Conservation (phyloP, 2,888 invertebrate genomes). For the Tipula confusa region DNA sequence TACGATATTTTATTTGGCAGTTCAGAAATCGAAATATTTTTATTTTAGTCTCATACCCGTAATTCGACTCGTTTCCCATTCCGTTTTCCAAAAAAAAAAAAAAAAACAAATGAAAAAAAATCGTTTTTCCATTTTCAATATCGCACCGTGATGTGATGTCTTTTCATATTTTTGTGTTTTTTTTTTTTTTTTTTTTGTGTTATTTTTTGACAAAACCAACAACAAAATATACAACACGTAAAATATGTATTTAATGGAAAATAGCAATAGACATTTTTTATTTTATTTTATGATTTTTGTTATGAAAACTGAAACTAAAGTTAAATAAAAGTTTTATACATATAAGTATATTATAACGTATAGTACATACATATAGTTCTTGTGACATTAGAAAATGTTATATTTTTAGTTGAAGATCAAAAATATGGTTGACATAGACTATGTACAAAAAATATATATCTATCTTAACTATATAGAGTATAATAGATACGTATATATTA, state of each 20-base stretch:
- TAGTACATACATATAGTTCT: neutral
- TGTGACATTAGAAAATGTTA: neutral
- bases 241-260: slow-evolving; percentile 35
- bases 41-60: slow-evolving; percentile 9
- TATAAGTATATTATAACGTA: too few species aligned
- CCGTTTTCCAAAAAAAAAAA: neutral
- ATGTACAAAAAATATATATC: neutral
- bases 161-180: slow-evolving; percentile 12
- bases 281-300: slow-evolving; percentile 16
- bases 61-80: neutral
- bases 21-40: slow-evolving; percentile 36
- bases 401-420: neutral
- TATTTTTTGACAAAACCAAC: neutral
- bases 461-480: neutral
- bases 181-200: neutral
- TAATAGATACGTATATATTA: neutral
- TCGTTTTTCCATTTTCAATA: slow-evolving; percentile 14
- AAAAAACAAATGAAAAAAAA: too few species aligned
- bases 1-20: slow-evolving; percentile 37
- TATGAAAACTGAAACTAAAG: slow-evolving; percentile 12
- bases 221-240: neutral
- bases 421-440: neutral
- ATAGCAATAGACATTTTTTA: slow-evolving; percentile 34
- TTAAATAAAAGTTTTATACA: neutral
- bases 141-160: slow-evolving; percentile 25